phyloP scores from a whole-genome alignment of 1,140 invertebrate genomes.

The Leptinotarsa defecta region DNA sequence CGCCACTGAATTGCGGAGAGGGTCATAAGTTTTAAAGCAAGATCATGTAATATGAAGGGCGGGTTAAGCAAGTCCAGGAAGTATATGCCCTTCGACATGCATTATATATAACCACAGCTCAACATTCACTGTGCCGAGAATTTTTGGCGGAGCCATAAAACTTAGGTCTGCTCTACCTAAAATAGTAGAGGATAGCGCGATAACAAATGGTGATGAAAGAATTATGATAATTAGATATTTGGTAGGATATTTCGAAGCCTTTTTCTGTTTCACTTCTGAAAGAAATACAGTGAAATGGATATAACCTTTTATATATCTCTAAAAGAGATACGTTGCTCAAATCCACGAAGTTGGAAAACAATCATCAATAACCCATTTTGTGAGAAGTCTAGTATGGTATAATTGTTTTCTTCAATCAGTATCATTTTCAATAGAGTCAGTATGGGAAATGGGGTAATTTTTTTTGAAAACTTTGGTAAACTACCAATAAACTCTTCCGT shows the following conservation, averaged over 20 bases:
- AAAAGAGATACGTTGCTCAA: too few relatives aligned
- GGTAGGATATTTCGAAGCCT: neutral
- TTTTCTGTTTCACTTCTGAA: too few relatives aligned
- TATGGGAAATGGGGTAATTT: too few relatives aligned
- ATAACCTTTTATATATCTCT: too few relatives aligned
- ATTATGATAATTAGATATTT: neutral
- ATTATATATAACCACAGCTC: neutral
- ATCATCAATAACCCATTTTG: too few relatives aligned
- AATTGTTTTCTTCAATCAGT: too few relatives aligned
- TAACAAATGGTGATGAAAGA: neutral
- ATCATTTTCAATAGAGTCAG: too few relatives aligned
- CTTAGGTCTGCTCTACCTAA: neutral
- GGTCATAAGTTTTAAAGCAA: neutral
- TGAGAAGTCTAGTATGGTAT: too few relatives aligned
- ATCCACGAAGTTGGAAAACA: too few relatives aligned
- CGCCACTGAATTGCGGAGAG: neutral
- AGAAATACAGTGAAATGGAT: too few relatives aligned
- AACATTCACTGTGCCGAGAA: slow-evolving; percentile 2
- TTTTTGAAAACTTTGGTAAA: too few relatives aligned
- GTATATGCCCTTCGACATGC: neutral
- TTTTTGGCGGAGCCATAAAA: neutral
- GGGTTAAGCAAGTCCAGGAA: neutral
- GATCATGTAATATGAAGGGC: slow-evolving; percentile 5
- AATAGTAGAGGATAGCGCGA: neutral
- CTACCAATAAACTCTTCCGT: too few relatives aligned